Evolutionary conservation across 2,797 vertebrate genomes (phyloP).

Genomic region (Poecilia gillii): DNA sequence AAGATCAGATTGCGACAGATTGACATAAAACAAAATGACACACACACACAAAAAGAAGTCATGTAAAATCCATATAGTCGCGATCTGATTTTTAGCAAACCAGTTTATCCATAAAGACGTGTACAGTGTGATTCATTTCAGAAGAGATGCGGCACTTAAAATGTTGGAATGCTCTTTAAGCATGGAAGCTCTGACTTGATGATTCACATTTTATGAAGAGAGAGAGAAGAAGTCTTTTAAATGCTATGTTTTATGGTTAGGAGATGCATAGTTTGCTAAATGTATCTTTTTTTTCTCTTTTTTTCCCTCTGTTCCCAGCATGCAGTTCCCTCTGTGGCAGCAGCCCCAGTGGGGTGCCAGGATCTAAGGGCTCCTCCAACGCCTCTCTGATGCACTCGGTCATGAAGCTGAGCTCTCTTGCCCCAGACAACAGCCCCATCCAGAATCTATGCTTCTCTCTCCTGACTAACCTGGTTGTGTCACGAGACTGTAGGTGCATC

Average conservation of each 20-base stretch:
- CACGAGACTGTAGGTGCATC: constrained; percentile 90
- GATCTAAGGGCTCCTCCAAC: constrained; percentile 72
- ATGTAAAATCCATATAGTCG: not conserved
- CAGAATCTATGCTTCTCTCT: constrained; percentile 88
- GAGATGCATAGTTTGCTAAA: not conserved
- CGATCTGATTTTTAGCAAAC: not conserved
- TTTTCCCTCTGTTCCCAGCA: constrained; percentile 74
- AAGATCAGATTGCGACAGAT: not conserved
- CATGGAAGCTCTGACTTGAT: not conserved
- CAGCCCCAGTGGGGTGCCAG: constrained; percentile 66
- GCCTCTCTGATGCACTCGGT: constrained; percentile 87
- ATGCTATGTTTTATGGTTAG: not conserved
- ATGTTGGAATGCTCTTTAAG: not conserved
- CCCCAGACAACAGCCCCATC: constrained; percentile 79
- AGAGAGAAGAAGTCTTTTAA: not conserved
- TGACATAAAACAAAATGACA: not conserved
- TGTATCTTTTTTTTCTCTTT: not conserved
- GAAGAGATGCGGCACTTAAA: not conserved
- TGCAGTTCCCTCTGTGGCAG: constrained; percentile 87
- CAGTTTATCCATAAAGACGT: not conserved
- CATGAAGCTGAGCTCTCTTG: constrained; percentile 87
- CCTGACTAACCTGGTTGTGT: constrained; percentile 89
- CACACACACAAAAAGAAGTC: too few species aligned
- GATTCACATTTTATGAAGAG: not conserved
- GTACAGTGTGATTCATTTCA: not conserved